Evolutionary conservation across 2,113 vertebrate species (phyloP), one percentile per base, ranked within the genome.

Genomic region (Silurus meridionalis): DNA sequence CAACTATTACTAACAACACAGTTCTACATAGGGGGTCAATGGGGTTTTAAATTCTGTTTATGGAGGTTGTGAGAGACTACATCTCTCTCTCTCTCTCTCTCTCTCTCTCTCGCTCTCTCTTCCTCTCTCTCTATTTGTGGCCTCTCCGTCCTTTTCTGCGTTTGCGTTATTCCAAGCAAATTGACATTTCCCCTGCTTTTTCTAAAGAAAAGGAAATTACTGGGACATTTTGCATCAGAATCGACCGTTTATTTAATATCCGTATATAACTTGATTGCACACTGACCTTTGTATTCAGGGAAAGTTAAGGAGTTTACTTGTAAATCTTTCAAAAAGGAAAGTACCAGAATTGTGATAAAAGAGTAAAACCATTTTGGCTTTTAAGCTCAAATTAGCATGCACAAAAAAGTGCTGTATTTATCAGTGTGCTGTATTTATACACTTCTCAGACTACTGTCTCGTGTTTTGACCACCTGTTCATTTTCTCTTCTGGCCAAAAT

Each of bases 31-130:
- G 17, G 28, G 28, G 57, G 57, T 61, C 78, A 46, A 23, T 61
- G 78, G 25, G 77, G 17, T 19, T 60, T 60, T 60, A 80, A 80
- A 61, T 80, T 80, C 28, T 61, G 8, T 61, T 80, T 10, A 61
- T 60, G 28, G 5, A 79, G 25, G 53, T 37, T 79, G 55, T 80
- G 78, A 61, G 57, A 80, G 55, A 60, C 25, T 37, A 58, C 0
- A 6, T 78, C 13, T 78, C 75, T 58, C 53, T 2, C 77, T 58
- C 3, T 57, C 5, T 79, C 1, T 58, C n/a, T 19, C 53, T n/a
- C 74, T 14, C 21, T 77, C 50, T 77, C 4, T 25, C 10, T 77
- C 74, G 55, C 72, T 75, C 37, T 72, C 69, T 14, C 69, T 48
- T n/a, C 28, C 25, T 28, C 67, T 14, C 4, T 8, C 15, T 9